Evolutionary conservation across 1,140 invertebrate species (phyloP).

Genomic region (Maconellicoccus hirsutus): DNA sequence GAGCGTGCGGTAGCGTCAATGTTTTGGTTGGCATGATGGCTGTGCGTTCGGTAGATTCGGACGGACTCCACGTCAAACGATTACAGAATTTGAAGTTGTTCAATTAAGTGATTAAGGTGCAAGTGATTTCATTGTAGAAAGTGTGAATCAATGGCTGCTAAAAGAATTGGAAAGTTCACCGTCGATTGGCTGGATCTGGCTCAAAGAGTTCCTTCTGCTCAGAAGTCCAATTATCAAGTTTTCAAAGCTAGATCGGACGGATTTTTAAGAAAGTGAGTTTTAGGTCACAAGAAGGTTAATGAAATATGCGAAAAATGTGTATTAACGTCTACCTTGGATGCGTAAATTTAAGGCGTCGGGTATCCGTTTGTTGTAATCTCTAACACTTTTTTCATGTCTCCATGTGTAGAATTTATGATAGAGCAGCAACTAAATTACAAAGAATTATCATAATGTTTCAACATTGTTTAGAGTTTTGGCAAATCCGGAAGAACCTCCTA

Average conservation of each 20-base stretch:
- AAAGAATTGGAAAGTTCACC: conserved; percentile 43
- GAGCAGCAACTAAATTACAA: too few species aligned
- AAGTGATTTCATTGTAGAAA: too few species aligned
- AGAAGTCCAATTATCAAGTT: conserved; percentile 52
- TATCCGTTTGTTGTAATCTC: background rate
- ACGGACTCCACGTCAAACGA: too few species aligned
- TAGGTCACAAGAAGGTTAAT: background rate
- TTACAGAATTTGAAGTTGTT: too few species aligned
- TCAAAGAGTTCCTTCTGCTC: conserved; percentile 56
- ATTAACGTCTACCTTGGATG: too few species aligned
- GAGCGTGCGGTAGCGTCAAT: too few species aligned
- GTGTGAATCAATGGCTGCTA: conserved; percentile 25
- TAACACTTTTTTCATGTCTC: too few species aligned
- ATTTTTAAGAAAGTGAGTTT: conserved; percentile 61
- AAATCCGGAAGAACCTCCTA: conserved; percentile 49
- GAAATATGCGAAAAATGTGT: background rate
- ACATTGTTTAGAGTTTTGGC: conserved; percentile 40
- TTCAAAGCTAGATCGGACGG: conserved; percentile 71
- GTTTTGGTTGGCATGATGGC: too few species aligned
- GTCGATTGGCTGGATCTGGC: conserved; percentile 73
- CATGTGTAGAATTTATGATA: too few species aligned
- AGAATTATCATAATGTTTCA: too few species aligned
- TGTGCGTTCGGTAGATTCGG: too few species aligned
- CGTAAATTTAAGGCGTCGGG: background rate
- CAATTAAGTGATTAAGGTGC: too few species aligned